Conservation (phyloP, 1,140 invertebrate genomes). For the Drosophila ananassae region DNA sequence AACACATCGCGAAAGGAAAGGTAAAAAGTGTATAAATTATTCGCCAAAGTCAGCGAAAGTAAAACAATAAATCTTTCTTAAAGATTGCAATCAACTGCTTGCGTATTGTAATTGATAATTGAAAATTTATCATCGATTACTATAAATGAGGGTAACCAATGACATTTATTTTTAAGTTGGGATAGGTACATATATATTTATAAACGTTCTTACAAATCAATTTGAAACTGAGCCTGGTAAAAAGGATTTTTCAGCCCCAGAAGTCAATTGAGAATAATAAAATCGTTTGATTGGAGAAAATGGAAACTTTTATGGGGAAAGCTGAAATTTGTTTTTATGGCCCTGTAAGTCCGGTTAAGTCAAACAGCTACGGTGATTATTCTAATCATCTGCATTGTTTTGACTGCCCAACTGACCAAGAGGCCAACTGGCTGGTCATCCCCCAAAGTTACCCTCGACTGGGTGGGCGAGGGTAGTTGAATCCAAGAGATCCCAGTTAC, state of each 20-base stretch:
- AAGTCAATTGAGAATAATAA: constrained; percentile 56
- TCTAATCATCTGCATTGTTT: constrained; percentile 74
- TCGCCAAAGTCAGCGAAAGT: constrained; percentile 24
- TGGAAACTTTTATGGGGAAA: constrained; percentile 44
- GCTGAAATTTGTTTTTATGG: constrained; percentile 50
- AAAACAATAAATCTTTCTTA: constrained; percentile 50
- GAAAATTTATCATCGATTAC: constrained; percentile 48
- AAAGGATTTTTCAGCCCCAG: constrained; percentile 17
- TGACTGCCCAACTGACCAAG: constrained; percentile 3
- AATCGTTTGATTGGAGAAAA: constrained; percentile 31
- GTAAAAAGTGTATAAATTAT: constrained; percentile 39
- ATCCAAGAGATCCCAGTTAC: constrained; percentile 35
- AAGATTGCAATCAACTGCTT: neutral
- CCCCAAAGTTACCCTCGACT: constrained; percentile 7
- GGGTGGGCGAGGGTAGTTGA: constrained; percentile 6
- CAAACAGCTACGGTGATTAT: constrained; percentile 69
- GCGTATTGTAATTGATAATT: constrained; percentile 31
- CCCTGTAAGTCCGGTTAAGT: constrained; percentile 39
- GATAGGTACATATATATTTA: neutral
- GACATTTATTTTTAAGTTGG: neutral
- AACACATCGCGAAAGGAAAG: neutral
- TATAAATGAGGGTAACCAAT: constrained; percentile 4
- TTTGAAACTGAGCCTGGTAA: constrained; percentile 19
- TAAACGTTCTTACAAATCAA: neutral
- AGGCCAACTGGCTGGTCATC: constrained; percentile 10